Conservation (phyloP, 2,888 invertebrate genomes). For the Philopedon plagiatum region DNA sequence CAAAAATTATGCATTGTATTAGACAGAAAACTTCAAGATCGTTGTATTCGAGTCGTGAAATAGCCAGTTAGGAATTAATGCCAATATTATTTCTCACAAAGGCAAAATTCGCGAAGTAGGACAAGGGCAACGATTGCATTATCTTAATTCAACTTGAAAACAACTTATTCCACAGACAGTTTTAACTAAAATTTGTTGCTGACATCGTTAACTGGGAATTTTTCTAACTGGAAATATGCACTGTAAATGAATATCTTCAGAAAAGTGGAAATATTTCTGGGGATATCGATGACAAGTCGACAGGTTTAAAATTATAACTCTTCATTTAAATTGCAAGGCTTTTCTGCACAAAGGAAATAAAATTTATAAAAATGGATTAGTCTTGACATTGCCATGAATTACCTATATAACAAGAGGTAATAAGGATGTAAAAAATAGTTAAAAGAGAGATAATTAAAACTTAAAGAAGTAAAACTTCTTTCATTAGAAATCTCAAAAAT, state of each 20-base stretch:
- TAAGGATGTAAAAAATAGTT: no score
- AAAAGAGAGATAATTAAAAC: no score
- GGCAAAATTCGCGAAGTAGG: constrained; percentile 62
- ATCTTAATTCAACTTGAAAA: constrained; percentile 47
- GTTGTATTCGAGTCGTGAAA: constrained; percentile 44
- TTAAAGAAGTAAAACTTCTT: no score
- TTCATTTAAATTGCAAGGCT: background rate
- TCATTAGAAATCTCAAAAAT: no score
- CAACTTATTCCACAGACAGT: constrained; percentile 21
- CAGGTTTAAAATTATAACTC: background rate
- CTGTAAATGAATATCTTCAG: background rate
- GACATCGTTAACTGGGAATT: background rate
- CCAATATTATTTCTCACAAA: constrained; percentile 63
- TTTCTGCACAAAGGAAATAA: background rate
- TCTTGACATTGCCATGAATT: no score
- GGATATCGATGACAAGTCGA: background rate
- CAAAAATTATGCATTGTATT: constrained; percentile 35
- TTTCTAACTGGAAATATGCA: constrained; percentile 1
- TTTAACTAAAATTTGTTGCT: constrained; percentile 15
- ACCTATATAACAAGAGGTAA: no score
- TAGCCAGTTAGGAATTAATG: constrained; percentile 55
- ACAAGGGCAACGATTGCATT: constrained; percentile 61
- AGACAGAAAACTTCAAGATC: constrained; percentile 51
- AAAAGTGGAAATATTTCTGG: background rate
- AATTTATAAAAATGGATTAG: no score